Percentiles rank a stretch among this genome's conserved stretches.
phyloP scores from a whole-genome alignment of 2,797 vertebrate species.

The Microtus obscurus region DNA sequence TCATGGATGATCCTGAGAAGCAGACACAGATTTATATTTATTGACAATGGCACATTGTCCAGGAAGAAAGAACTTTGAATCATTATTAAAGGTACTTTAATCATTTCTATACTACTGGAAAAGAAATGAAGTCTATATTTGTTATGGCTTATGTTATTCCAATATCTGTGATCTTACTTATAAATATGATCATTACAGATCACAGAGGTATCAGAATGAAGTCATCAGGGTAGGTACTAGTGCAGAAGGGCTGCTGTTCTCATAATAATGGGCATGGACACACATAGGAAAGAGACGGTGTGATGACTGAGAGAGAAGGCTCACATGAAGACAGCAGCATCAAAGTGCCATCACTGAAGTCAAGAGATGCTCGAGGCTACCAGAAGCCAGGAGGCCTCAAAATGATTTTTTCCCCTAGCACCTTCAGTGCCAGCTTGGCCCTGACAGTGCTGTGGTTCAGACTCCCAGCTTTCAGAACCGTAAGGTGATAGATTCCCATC shows the following conservation, averaged over 20 bases:
- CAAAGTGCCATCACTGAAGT: not conserved
- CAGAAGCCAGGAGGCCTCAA: not conserved
- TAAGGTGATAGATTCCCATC: not conserved
- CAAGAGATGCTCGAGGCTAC: not conserved
- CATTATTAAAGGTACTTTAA: not conserved
- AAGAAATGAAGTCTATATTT: not conserved
- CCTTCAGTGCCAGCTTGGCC: not conserved
- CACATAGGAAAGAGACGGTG: not conserved
- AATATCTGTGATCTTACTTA: not conserved
- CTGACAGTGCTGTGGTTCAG: not conserved
- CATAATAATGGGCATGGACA: not conserved
- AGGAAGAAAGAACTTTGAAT: constrained; percentile 21
- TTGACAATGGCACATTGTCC: not conserved
- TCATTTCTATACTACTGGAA: not conserved
- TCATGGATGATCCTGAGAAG: not conserved
- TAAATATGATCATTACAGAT: constrained; percentile 10
- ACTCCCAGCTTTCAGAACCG: not conserved
- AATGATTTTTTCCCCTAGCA: not conserved
- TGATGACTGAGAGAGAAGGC: not conserved
- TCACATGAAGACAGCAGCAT: not conserved
- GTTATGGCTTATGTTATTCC: not conserved
- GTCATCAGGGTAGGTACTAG: not conserved
- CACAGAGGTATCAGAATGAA: constrained; percentile 4
- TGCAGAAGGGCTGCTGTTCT: not conserved
- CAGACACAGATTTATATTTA: not conserved